A percentile compares a stretch with the other conserved stretches of the same genome.
Conservation (phyloP, 2,113 vertebrate species). For the Sterrhoptilus dennistouni region DNA sequence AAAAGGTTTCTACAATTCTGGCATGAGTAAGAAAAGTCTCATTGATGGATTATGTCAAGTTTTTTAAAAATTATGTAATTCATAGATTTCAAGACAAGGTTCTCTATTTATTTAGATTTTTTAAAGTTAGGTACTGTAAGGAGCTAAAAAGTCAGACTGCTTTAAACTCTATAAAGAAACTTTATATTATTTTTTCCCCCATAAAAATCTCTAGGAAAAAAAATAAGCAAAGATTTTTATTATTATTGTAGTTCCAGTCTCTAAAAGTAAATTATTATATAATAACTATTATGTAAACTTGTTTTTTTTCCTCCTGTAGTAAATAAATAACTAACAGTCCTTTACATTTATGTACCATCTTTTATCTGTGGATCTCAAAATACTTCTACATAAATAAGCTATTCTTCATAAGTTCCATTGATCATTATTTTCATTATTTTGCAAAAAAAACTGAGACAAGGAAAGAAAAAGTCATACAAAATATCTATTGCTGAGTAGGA, state of each 20-base stretch:
- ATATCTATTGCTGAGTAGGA: not conserved
- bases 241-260: not conserved
- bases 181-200: not conserved
- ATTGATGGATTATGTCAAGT: not conserved
- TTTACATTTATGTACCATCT: not conserved
- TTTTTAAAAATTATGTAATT: not conserved
- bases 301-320: not conserved
- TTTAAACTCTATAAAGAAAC: constrained; percentile 26
- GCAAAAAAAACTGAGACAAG: not conserved
- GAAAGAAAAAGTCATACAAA: not conserved
- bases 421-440: not conserved
- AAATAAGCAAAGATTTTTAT: not conserved
- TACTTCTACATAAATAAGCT: not conserved
- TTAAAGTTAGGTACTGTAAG: not conserved
- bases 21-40: not conserved
- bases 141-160: not conserved
- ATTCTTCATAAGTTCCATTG: not conserved
- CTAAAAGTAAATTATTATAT: not conserved
- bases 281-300: not conserved
- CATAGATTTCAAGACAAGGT: not conserved
- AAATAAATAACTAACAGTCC: not conserved
- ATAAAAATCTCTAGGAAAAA: constrained; percentile 11
- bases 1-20: constrained; percentile 28
- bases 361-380: constrained; percentile 53
- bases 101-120: constrained; percentile 10